phyloP scores from a whole-genome alignment of 2,888 invertebrate species.

The Meghimatium bilineatum region DNA sequence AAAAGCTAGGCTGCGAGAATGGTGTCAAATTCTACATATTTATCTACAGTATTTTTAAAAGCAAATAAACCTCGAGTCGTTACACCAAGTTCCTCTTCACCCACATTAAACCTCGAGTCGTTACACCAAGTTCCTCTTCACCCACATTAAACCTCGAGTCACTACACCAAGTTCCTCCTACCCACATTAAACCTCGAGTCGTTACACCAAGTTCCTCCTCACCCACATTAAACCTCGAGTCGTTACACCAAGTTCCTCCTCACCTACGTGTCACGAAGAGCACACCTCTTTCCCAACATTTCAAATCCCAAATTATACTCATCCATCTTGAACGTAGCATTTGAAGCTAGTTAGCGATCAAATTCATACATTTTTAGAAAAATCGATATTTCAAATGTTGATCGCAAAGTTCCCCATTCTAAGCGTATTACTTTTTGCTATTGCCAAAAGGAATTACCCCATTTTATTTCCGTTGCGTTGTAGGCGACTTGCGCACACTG shows the following conservation, averaged over 20 bases:
- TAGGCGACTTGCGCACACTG: not conserved
- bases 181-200: too few relatives aligned
- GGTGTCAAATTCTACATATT: too few relatives aligned
- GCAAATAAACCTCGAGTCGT: too few relatives aligned
- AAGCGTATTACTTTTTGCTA: slow-evolving; percentile 20
- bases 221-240: not conserved
- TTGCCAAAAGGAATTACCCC: not conserved
- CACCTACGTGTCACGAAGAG: not conserved
- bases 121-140: not conserved
- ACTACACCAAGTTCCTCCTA: too few relatives aligned
- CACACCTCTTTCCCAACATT: slow-evolving; percentile 9
- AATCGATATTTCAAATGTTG: slow-evolving; percentile 34
- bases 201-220: too few relatives aligned
- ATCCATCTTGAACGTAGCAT: slow-evolving; percentile 1
- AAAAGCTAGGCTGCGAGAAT: too few relatives aligned
- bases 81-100: too few relatives aligned
- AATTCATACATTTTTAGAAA: slow-evolving; percentile 14
- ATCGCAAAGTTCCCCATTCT: not conserved
- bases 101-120: not conserved
- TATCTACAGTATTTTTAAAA: too few relatives aligned
- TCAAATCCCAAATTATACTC: slow-evolving; percentile 14
- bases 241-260: not conserved
- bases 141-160: too few relatives aligned
- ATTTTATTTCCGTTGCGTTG: not conserved
- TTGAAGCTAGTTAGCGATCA: slow-evolving; percentile 31